A percentile compares a stretch with the other conserved stretches of the same genome.
Evolutionary conservation across 2,113 vertebrate species (phyloP).

Genomic region (Anser cygnoides): DNA sequence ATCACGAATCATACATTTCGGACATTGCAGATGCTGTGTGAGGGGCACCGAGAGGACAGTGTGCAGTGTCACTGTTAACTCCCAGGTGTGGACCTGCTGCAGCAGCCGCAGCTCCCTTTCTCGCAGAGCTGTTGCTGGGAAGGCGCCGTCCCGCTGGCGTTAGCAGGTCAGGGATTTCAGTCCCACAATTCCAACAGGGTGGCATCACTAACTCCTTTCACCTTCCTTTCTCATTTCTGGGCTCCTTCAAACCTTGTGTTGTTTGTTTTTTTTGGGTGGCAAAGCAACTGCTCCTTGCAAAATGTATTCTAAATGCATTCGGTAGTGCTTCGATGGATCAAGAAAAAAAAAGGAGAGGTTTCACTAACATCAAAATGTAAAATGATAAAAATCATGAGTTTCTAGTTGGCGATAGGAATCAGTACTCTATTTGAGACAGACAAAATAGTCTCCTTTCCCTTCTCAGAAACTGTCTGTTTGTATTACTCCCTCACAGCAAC

Average conservation of each 20-base stretch:
- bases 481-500: not conserved
- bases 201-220: not conserved
- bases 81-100: fast-evolving
- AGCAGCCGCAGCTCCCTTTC: fast-evolving
- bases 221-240: not conserved
- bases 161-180: not conserved
- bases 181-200: not conserved
- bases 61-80: not conserved
- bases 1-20: fast-evolving
- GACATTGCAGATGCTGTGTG: fast-evolving
- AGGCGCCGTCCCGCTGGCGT: not conserved
- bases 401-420: not conserved
- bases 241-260: not conserved
- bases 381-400: not conserved
- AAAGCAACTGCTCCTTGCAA: not conserved
- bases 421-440: not conserved
- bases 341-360: not conserved
- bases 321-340: not conserved
- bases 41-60: not conserved
- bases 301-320: not conserved
- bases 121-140: not conserved
- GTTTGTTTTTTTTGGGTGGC: too few species aligned
- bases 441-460: not conserved
- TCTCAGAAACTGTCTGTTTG: not conserved
- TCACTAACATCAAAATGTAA: not conserved